Conservation (phyloP, 2,888 invertebrate genomes). For the Acrobasis repandana region DNA sequence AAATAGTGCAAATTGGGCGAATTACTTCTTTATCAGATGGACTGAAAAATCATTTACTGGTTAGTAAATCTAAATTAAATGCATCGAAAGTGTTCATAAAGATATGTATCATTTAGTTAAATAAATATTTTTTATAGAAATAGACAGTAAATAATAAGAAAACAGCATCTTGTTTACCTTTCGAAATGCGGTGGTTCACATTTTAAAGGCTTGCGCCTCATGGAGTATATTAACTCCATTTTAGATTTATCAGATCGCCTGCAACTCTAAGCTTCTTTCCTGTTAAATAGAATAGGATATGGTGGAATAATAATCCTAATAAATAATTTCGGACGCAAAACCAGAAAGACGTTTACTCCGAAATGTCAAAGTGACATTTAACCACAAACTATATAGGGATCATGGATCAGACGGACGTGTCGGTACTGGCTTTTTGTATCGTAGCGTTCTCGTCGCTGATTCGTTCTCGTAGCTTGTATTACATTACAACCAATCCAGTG, state of each 20-base stretch:
- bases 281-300: not conserved
- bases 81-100: not conserved
- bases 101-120: not conserved
- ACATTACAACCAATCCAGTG: no score
- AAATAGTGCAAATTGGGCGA: constrained; percentile 88
- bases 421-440: no score
- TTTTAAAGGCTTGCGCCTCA: constrained; percentile 78
- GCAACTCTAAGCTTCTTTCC: not conserved
- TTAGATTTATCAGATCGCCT: constrained; percentile 19
- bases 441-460: no score
- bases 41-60: constrained; percentile 42
- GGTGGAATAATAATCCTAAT: no score
- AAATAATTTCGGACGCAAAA: no score
- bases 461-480: no score
- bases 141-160: not conserved
- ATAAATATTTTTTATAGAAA: not conserved
- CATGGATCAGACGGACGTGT: no score
- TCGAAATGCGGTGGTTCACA: constrained; percentile 77
- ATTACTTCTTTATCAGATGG: constrained; percentile 60
- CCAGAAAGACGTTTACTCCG: no score
- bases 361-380: no score
- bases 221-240: constrained; percentile 81
- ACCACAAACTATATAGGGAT: no score
- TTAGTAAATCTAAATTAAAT: not conserved
- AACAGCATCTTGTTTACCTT: constrained; percentile 50